Evolutionary conservation across 2,113 vertebrate genomes (phyloP).

Genomic region (Salvator merianae): DNA sequence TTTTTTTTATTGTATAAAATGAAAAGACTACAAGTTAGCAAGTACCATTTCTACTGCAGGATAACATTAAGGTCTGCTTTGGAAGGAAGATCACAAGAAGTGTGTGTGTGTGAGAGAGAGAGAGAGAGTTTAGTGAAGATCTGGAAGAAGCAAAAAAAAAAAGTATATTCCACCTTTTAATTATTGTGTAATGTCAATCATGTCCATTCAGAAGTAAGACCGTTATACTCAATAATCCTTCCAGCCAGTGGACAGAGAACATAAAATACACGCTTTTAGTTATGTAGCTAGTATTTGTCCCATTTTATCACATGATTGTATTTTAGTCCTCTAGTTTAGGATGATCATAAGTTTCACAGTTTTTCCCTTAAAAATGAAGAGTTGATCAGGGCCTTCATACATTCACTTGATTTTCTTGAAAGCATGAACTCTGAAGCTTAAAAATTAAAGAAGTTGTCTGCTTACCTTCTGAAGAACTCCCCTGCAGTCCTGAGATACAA

Average conservation of each 20-base stretch:
- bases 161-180: background rate
- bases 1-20: background rate
- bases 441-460: slow-evolving; percentile 2
- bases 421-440: background rate
- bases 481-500: slow-evolving; percentile 88
- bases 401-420: background rate
- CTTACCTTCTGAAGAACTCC: slow-evolving; percentile 91
- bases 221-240: no score
- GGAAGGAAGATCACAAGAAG: no score
- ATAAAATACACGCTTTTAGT: no score
- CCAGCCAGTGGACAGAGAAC: no score
- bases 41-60: no score
- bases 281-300: background rate
- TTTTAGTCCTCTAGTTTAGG: background rate
- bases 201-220: no score
- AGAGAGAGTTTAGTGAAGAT: background rate
- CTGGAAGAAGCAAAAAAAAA: background rate
- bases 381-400: background rate
- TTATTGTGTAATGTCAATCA: no score
- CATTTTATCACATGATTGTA: background rate
- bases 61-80: no score
- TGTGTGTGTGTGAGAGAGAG: no score
- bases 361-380: background rate
- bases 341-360: background rate
- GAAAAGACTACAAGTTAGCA: background rate